Conservation (phyloP, 2,797 vertebrate species). For the Petrocephalus sullivani region DNA sequence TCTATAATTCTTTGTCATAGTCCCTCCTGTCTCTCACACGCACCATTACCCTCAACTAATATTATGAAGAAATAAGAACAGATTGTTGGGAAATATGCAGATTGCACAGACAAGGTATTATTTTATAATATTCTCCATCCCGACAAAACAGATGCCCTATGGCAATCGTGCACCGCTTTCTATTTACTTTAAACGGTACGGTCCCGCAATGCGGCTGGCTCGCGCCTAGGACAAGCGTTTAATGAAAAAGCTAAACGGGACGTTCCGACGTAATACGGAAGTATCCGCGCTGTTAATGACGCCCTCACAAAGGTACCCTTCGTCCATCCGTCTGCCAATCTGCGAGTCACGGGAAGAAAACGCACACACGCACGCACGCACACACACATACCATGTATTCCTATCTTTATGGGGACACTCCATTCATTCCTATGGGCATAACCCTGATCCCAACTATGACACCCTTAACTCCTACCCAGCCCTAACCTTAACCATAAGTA, state of each 20-base stretch:
- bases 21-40: neutral
- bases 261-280: neutral
- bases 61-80: constrained; percentile 6
- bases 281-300: neutral
- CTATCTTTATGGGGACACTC: no score
- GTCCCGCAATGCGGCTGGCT: neutral
- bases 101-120: constrained; percentile 9
- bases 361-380: neutral
- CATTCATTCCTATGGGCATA: no score
- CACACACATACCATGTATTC: neutral
- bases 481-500: no score
- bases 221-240: neutral
- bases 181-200: neutral
- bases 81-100: constrained; percentile 12
- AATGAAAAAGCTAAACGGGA: neutral
- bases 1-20: neutral
- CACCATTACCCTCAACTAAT: constrained; percentile 5
- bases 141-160: neutral
- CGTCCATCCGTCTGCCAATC: neutral
- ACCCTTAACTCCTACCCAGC: no score
- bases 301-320: neutral
- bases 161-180: neutral
- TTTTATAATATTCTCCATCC: neutral
- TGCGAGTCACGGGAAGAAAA: neutral
- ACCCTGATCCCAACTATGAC: no score